These are phyloP conservation scores for Neotragus pygmaeus DNA, from an alignment of 2,113 vertebrate species.

Conservation along the genomic window DNA sequence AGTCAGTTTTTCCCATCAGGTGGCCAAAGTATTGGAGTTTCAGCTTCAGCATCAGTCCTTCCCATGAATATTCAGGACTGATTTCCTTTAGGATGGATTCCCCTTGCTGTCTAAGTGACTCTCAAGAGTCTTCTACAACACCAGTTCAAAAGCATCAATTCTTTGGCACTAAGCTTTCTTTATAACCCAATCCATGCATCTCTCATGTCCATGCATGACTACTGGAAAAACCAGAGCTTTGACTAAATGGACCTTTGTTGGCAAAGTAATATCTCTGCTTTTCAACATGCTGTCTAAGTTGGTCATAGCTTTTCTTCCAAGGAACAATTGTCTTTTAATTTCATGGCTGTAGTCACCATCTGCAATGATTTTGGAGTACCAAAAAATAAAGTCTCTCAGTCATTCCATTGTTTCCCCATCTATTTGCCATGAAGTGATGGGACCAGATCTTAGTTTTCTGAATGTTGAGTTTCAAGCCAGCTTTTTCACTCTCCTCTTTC, in stretches of 20 bases:
- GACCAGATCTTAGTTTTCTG: background rate
- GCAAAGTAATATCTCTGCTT: background rate
- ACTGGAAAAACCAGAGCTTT: background rate
- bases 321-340: background rate
- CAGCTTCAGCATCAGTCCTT: background rate
- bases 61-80: background rate
- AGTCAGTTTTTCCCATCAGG: background rate
- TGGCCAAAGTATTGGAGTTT: background rate
- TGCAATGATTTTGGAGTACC: background rate
- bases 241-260: background rate
- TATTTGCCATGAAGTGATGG: background rate
- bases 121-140: background rate
- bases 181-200: background rate
- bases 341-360: background rate
- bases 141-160: background rate
- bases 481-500: background rate
- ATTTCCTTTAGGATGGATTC: background rate
- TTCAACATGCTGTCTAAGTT: background rate
- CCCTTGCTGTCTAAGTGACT: background rate
- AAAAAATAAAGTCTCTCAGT: background rate
- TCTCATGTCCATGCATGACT: background rate
- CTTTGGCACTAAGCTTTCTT: background rate
- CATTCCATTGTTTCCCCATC: background rate
- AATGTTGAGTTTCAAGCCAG: background rate
- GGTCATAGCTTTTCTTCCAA: background rate